Evolutionary conservation across 2,888 invertebrate species (phyloP), one percentile per base, ranked within the genome.

Genomic region (Dioctria rufipes): DNA sequence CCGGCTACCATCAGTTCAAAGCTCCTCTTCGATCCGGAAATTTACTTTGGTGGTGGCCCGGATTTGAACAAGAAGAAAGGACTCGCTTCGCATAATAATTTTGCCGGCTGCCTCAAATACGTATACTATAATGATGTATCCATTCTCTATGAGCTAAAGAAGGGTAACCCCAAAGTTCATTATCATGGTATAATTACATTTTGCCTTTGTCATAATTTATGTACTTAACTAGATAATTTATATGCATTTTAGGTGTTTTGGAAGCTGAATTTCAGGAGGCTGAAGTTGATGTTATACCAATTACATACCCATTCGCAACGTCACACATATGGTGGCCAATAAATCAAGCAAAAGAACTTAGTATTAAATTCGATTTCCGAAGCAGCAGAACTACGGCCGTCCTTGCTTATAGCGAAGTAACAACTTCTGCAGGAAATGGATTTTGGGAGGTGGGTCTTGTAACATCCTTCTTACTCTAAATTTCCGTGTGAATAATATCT

Each of bases 101-200:
- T 96, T 87, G 95, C 95, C 84, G 96, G 98, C 40, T 95, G 95
- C 84, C 88, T 98, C 54, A 96, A 96, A 87, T 96, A 96, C 87
- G 96, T 97, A 67, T 98, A 96, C 88, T 97, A 96, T 89, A 97
- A 98, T 88, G 96, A 97, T 86, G 94, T 96, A 46, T 96, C 96
- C 0, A 95, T 98, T 83, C 90, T 98, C 82, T 96, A 97, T 87
- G 96, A 96, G 86, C 89, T 98, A 82, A 94, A 95, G 85, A 93
- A 94, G 85, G 93, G 93, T 84, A 96, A 95, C 88, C 95, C 95
- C 40, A 96, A 96, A 90, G 95, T 95, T 9, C 94, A 95, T 87
- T 94, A 94, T 86, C 94, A 94, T 84, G 92, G 89, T 89, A 84
- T 63, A 60, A 42, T 58, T 73, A 58, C 39, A 11, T 66, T 78